Conservation (phyloP, 2,888 invertebrate genomes). For the Epinotia ramella region DNA sequence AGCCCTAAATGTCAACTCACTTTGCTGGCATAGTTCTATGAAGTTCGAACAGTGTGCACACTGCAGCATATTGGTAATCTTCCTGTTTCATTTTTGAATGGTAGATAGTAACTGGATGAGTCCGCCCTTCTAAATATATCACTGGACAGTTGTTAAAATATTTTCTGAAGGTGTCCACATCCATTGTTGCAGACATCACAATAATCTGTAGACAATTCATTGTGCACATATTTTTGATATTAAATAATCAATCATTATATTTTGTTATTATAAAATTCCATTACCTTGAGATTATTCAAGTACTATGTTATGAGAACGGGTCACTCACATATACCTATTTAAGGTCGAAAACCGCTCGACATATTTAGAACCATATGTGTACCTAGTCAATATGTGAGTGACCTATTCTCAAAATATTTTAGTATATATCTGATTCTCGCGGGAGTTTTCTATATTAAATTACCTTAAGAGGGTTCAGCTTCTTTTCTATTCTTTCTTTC, state of each 20-base stretch:
- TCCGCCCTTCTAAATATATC: constrained; percentile 95
- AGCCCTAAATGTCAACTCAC: constrained; percentile 81
- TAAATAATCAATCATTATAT: background rate
- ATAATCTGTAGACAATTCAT: constrained; percentile 85
- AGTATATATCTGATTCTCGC: too few relatives aligned
- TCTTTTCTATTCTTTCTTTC: constrained; percentile 87
- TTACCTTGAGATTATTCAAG: constrained; percentile 85
- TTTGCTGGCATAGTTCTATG: constrained; percentile 92
- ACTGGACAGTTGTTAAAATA: constrained; percentile 96
- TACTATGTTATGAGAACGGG: too few relatives aligned
- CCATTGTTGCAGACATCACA: constrained; percentile 98
- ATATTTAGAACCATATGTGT: too few relatives aligned
- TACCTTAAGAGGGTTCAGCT: constrained; percentile 88
- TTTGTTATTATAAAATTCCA: too few relatives aligned
- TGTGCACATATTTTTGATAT: background rate
- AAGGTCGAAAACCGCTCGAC: too few relatives aligned
- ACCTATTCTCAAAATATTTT: too few relatives aligned
- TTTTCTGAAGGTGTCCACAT: constrained; percentile 95
- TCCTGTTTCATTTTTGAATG: constrained; percentile 89
- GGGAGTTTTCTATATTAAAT: background rate
- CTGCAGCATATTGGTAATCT: constrained; percentile 93
- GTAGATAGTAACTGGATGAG: constrained; percentile 91
- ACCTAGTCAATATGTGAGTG: too few relatives aligned
- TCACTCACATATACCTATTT: too few relatives aligned
- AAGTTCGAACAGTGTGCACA: constrained; percentile 95